These are phyloP conservation scores for Barbus barbus DNA, from an alignment of 2,113 vertebrate species.

Conservation along the genomic window DNA sequence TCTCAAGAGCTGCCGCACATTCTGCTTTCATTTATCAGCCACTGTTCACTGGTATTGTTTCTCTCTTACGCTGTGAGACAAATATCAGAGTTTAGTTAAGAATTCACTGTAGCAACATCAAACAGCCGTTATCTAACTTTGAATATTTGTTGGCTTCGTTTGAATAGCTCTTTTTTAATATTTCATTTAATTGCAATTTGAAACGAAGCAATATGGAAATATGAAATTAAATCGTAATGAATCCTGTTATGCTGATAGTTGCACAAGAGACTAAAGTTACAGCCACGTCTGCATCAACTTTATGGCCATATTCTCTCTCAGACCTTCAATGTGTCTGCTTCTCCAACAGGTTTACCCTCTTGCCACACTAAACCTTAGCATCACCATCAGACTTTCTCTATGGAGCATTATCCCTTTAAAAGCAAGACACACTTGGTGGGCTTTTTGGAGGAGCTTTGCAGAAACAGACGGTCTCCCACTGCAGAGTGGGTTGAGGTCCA, in stretches of 20 bases:
- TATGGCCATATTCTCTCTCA: too few species aligned
- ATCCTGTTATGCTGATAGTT: background rate
- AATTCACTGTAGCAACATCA: background rate
- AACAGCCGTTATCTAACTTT: slow-evolving; percentile 7
- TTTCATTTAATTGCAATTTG: slow-evolving; percentile 9
- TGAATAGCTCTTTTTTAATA: background rate
- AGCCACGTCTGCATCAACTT: background rate
- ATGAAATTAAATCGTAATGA: slow-evolving; percentile 6
- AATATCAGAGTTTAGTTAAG: slow-evolving; percentile 14
- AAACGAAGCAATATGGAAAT: slow-evolving; percentile 7
- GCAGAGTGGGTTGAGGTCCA: slow-evolving; percentile 73
- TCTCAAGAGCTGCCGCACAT: slow-evolving; percentile 39
- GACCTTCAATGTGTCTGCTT: too few species aligned
- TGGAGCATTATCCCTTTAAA: slow-evolving; percentile 55
- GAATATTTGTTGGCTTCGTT: background rate
- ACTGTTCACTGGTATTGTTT: slow-evolving; percentile 45
- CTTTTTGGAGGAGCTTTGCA: slow-evolving; percentile 73
- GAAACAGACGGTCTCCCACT: slow-evolving; percentile 78
- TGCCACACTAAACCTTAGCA: slow-evolving; percentile 33
- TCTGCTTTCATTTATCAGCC: slow-evolving; percentile 39
- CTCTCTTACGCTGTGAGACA: background rate
- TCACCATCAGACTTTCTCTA: slow-evolving; percentile 23
- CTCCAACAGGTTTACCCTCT: background rate
- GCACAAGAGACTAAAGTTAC: background rate
- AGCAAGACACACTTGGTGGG: slow-evolving; percentile 67